Conservation (phyloP, 2,113 vertebrate species). For the Hucho hucho region DNA sequence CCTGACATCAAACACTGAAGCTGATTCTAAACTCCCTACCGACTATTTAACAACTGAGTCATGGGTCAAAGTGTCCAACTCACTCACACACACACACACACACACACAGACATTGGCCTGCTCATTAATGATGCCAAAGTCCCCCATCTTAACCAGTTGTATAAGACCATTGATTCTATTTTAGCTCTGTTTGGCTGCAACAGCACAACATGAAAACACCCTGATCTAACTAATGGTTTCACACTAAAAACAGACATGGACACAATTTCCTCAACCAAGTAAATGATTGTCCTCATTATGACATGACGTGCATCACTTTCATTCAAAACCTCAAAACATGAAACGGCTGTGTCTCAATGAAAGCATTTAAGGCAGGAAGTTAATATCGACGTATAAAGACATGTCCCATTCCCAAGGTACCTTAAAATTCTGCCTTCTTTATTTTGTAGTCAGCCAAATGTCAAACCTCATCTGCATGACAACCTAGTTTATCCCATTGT, state of each 20-base stretch:
- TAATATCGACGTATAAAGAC: too few relatives aligned
- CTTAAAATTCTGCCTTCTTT: slow-evolving; percentile 19
- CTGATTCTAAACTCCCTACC: slow-evolving; percentile 36
- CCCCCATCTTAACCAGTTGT: slow-evolving; percentile 44
- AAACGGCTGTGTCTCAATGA: too few relatives aligned
- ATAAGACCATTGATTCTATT: slow-evolving; percentile 58
- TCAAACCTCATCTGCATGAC: slow-evolving; percentile 2
- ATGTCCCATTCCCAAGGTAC: too few relatives aligned
- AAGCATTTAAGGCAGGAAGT: too few relatives aligned
- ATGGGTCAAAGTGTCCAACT: slow-evolving; percentile 53
- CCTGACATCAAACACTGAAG: slow-evolving; percentile 56
- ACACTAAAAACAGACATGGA: slow-evolving; percentile 14
- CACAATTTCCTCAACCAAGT: not conserved
- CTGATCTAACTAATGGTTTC: slow-evolving; percentile 29
- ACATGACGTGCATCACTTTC: not conserved
- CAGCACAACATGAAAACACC: slow-evolving; percentile 43
- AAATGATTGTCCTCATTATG: not conserved
- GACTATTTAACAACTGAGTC: slow-evolving; percentile 49
- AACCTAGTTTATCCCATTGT: slow-evolving; percentile 17
- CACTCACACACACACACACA: slow-evolving; percentile 27
- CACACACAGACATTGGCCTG: not conserved
- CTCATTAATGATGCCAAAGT: not conserved
- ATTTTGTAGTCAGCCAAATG: slow-evolving; percentile 26
- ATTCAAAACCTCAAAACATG: not conserved
- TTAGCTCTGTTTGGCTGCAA: slow-evolving; percentile 40